phyloP scores from a whole-genome alignment of 1,140 invertebrate genomes.

The Carcinoscorpius rotundicauda region DNA sequence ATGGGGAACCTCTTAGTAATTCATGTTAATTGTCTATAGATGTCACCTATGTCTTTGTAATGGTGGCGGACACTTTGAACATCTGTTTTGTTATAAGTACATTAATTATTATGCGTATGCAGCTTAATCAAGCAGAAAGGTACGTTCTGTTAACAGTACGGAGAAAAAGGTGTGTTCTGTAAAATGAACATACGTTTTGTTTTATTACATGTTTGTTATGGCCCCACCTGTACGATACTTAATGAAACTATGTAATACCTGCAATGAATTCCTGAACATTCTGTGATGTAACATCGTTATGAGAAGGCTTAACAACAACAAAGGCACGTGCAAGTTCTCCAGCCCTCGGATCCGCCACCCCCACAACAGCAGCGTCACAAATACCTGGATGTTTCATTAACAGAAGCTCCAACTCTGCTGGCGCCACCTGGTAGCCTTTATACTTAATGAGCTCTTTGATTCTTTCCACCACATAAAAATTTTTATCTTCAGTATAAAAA shows the following conservation, averaged over 20 bases:
- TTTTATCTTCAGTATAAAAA: slow-evolving; percentile 25
- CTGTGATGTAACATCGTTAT: slow-evolving; percentile 8
- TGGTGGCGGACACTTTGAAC: too few species aligned
- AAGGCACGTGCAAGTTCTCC: slow-evolving; percentile 58
- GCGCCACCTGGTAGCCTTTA: slow-evolving; percentile 24
- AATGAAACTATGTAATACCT: neutral
- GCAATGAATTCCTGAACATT: slow-evolving; percentile 17
- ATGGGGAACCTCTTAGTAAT: too few species aligned
- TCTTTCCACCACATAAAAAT: slow-evolving; percentile 27
- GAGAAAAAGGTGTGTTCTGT: neutral
- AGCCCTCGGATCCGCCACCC: slow-evolving; percentile 74
- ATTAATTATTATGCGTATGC: neutral
- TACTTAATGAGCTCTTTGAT: slow-evolving; percentile 29
- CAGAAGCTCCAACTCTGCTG: slow-evolving; percentile 25
- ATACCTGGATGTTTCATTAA: slow-evolving; percentile 66
- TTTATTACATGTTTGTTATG: neutral
- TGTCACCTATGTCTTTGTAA: too few species aligned
- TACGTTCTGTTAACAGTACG: neutral
- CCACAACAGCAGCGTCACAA: slow-evolving; percentile 72
- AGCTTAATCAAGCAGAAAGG: neutral
- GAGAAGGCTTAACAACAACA: slow-evolving; percentile 15
- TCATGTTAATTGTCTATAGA: too few species aligned
- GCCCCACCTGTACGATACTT: too few species aligned
- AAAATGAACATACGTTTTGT: neutral
- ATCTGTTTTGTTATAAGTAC: too few species aligned